A percentile compares a stretch with the other conserved stretches of the same genome.
Conservation (phyloP, 2,888 invertebrate genomes). For the Sphaeridia pumilis region DNA sequence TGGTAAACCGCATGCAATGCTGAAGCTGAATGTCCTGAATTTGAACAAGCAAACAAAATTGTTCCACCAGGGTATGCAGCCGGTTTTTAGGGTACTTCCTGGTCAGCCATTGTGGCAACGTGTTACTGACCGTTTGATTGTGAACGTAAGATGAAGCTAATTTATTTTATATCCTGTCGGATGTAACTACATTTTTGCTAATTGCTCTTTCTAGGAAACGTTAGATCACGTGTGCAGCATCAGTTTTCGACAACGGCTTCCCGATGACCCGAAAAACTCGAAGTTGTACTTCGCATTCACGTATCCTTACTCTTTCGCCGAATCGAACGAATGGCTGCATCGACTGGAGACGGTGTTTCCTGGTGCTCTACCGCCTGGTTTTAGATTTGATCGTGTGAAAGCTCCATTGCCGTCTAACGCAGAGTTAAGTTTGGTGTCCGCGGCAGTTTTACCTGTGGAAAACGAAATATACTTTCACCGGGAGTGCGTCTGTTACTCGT, state of each 20-base stretch:
- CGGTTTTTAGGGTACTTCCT: constrained; percentile 62
- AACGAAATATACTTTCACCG: constrained; percentile 74
- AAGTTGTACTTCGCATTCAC: constrained; percentile 81
- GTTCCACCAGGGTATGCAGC: constrained; percentile 82
- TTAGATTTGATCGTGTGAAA: constrained; percentile 9
- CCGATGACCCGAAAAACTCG: constrained; percentile 54
- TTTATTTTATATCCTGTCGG: not conserved
- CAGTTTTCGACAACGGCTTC: constrained; percentile 58
- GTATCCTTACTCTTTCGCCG: constrained; percentile 75
- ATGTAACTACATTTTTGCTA: not conserved
- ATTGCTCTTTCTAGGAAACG: constrained; percentile 45
- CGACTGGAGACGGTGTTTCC: constrained; percentile 50
- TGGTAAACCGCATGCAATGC: constrained; percentile 40
- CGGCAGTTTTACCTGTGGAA: constrained; percentile 20
- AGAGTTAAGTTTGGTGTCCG: not conserved
- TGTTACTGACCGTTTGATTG: constrained; percentile 25
- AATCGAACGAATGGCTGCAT: constrained; percentile 60
- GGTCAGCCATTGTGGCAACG: constrained; percentile 72
- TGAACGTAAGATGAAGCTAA: constrained; percentile 21
- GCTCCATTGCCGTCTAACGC: constrained; percentile 9
- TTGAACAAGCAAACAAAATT: constrained; percentile 80
- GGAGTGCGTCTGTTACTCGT: constrained; percentile 64
- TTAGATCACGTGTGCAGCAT: constrained; percentile 61
- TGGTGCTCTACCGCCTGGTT: constrained; percentile 5
- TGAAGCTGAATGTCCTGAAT: constrained; percentile 74